phyloP scores from a whole-genome alignment of 2,113 vertebrate genomes.

The Emydura subglobosa region DNA sequence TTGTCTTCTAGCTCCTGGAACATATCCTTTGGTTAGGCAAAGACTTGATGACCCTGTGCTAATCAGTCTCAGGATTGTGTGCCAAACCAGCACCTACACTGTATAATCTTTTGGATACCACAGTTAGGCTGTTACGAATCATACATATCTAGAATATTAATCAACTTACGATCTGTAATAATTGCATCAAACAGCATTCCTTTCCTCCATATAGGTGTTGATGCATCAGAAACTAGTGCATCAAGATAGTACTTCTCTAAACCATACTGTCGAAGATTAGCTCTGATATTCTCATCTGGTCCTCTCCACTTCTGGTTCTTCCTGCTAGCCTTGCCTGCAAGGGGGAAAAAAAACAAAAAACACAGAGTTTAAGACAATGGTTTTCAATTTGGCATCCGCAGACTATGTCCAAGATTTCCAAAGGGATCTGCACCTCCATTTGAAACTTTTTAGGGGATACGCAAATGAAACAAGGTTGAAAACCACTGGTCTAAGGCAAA shows the following conservation, averaged over 20 bases:
- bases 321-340: slow-evolving; percentile 92
- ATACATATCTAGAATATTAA: background rate
- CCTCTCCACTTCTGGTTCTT: slow-evolving; percentile 98
- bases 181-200: slow-evolving; percentile 90
- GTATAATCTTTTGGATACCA: background rate
- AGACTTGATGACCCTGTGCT: background rate
- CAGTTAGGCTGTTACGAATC: background rate
- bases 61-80: background rate
- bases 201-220: slow-evolving; percentile 90
- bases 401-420: background rate
- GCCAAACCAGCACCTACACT: rapidly evolving
- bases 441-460: background rate
- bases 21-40: background rate
- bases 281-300: slow-evolving; percentile 97
- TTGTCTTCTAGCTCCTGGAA: background rate
- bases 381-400: background rate
- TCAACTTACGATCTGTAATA: slow-evolving; percentile 94
- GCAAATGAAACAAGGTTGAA: background rate
- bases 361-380: background rate
- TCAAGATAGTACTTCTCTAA: slow-evolving; percentile 91
- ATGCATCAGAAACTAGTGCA: slow-evolving; percentile 93
- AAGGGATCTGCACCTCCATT: background rate
- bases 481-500: background rate
- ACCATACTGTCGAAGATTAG: slow-evolving; percentile 95
- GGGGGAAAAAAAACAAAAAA: background rate